phyloP scores from a whole-genome alignment of 1,140 invertebrate species.

The Heterodera carotae region DNA sequence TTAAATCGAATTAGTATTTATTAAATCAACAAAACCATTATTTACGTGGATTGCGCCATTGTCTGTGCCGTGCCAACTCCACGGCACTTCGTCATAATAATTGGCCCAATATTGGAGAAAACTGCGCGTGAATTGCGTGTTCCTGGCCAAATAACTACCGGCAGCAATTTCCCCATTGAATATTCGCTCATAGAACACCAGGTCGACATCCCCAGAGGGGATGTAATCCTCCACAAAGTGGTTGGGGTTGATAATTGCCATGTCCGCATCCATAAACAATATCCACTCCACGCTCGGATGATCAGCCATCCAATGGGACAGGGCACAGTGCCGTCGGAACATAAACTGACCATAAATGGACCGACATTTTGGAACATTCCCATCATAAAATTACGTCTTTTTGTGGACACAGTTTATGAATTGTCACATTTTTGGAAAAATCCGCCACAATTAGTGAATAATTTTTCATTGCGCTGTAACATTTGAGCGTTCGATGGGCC shows the following conservation, averaged over 20 bases:
- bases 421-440: slow-evolving; percentile 13
- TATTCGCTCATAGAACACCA: slow-evolving; percentile 50
- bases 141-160: slow-evolving; percentile 46
- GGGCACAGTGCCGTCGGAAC: slow-evolving; percentile 51
- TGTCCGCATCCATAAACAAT: slow-evolving; percentile 55
- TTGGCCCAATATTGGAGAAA: slow-evolving; percentile 45
- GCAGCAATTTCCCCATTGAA: slow-evolving; percentile 55
- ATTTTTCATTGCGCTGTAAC: slow-evolving; percentile 28
- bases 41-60: slow-evolving; percentile 55
- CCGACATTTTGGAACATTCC: background rate
- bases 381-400: slow-evolving; percentile 34
- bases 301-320: slow-evolving; percentile 39
- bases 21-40: slow-evolving; percentile 21
- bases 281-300: slow-evolving; percentile 37
- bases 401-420: slow-evolving; percentile 19
- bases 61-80: slow-evolving; percentile 56
- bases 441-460: slow-evolving; percentile 33
- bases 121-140: slow-evolving; percentile 35
- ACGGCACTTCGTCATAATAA: slow-evolving; percentile 42
- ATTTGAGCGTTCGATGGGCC: slow-evolving; percentile 31
- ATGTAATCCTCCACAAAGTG: slow-evolving; percentile 52
- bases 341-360: slow-evolving; percentile 45
- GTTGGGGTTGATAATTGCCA: slow-evolving; percentile 55
- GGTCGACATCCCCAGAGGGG: slow-evolving; percentile 15
- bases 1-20: slow-evolving; percentile 37